phyloP scores from a whole-genome alignment of 2,888 invertebrate species.

The Bellardia pandia region DNA sequence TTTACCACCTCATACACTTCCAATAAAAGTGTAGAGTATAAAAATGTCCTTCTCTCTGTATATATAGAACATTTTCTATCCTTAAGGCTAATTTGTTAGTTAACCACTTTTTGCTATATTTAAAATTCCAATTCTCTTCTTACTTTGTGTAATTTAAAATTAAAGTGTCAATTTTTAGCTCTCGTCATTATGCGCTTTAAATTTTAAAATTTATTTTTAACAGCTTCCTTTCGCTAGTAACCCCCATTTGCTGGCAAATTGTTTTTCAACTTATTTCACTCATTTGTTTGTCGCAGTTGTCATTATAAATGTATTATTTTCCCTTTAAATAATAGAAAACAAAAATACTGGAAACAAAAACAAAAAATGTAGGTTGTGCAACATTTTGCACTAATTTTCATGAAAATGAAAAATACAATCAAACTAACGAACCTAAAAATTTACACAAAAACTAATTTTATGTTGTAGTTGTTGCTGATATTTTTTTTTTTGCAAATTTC shows the following conservation, averaged over 20 bases:
- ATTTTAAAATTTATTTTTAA: not conserved
- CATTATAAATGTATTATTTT: conserved; percentile 44
- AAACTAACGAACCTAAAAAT: conserved; percentile 81
- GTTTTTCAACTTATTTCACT: not conserved
- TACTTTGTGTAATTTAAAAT: not conserved
- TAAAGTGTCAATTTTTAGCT: not conserved
- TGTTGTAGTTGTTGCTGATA: conserved; percentile 7
- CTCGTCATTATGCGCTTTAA: not conserved
- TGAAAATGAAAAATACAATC: conserved; percentile 77
- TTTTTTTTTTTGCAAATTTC: conserved; percentile 28
- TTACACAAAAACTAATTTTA: conserved; percentile 79
- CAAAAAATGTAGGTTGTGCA: conserved; percentile 21
- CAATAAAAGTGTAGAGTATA: too few relatives aligned
- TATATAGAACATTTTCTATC: too few relatives aligned
- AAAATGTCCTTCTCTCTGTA: too few relatives aligned
- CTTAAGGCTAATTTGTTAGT: too few relatives aligned
- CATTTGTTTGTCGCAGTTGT: conserved; percentile 7
- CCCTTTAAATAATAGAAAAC: not conserved
- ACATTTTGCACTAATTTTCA: conserved; percentile 59
- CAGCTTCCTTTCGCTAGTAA: not conserved
- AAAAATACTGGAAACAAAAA: not conserved
- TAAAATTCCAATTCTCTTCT: not conserved
- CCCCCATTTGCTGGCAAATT: not conserved
- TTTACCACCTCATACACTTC: too few relatives aligned
- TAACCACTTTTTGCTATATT: not conserved